Conservation (phyloP, 2,113 vertebrate genomes). For the Takifugu flavidus region DNA sequence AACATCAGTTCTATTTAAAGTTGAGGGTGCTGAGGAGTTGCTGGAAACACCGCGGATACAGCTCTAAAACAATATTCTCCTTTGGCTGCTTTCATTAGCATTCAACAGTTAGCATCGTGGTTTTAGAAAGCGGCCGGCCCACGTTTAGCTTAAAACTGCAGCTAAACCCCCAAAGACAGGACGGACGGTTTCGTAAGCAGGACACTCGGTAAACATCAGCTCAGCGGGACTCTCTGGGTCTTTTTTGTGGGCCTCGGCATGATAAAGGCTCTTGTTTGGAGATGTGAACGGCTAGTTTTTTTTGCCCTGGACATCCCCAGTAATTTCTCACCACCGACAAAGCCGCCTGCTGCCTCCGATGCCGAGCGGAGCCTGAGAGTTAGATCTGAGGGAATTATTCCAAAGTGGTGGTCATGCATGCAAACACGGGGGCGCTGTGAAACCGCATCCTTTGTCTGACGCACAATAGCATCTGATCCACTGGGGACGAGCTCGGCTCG, state of each 20-base stretch:
- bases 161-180: conserved; percentile 31
- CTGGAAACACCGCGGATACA: no score
- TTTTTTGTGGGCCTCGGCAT: conserved; percentile 34
- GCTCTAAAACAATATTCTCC: no score
- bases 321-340: conserved; percentile 64
- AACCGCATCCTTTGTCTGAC: conserved; percentile 66
- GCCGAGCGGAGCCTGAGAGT: conserved; percentile 58
- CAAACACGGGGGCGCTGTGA: conserved; percentile 65
- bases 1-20: no score
- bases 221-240: conserved; percentile 36
- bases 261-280: conserved; percentile 55
- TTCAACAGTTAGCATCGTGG: no score
- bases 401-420: conserved; percentile 70
- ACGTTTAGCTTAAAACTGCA: conserved; percentile 37
- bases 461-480: conserved; percentile 66
- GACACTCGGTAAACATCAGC: conserved; percentile 44
- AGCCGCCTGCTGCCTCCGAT: conserved; percentile 61
- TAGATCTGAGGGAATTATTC: conserved; percentile 68
- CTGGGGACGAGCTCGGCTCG: conserved; percentile 65
- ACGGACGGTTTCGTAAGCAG: conserved; percentile 24
- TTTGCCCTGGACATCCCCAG: conserved; percentile 57
- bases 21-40: no score
- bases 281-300: conserved; percentile 52
- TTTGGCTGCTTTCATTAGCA: no score
- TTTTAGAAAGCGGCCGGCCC: no score